Percentiles rank a stretch among this genome's conserved stretches.
These are phyloP conservation scores for Aphelenchoides avenae DNA, from an alignment of 1,140 invertebrate genomes.

Conservation along the genomic window DNA sequence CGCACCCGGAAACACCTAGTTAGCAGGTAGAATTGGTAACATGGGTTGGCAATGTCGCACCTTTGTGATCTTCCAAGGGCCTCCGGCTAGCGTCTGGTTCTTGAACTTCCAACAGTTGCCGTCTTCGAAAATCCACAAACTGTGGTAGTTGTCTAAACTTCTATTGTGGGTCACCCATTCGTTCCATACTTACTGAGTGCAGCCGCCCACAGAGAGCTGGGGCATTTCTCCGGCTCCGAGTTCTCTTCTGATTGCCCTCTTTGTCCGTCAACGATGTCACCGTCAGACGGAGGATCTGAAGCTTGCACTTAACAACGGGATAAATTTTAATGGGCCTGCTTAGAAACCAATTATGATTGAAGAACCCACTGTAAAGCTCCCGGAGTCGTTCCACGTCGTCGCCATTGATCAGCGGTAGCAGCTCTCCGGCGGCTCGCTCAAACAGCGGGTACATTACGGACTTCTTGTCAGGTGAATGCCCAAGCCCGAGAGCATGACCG, in stretches of 20 bases:
- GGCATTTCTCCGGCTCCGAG: no score
- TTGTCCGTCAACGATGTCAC: no score
- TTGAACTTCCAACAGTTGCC: conserved; percentile 14
- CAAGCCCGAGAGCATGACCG: conserved; percentile 40
- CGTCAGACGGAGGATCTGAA: no score
- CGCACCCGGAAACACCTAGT: conserved; percentile 28
- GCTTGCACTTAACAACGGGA: no score
- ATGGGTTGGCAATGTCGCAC: neutral
- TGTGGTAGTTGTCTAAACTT: conserved; percentile 5
- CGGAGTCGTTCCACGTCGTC: conserved; percentile 41
- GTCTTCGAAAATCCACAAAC: conserved; percentile 8
- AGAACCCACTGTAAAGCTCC: conserved; percentile 30
- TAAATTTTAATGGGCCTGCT: neutral
- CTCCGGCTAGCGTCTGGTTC: conserved; percentile 4
- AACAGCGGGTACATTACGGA: conserved; percentile 49
- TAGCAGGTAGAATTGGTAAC: no score
- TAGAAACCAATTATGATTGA: neutral
- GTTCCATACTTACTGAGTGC: no score
- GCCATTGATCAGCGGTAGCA: conserved; percentile 35
- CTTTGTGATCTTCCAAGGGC: conserved; percentile 12
- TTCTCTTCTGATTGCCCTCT: no score
- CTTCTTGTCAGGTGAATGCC: conserved; percentile 28
- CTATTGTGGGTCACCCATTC: no score
- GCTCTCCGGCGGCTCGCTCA: conserved; percentile 31
- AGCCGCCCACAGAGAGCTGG: no score